Base-by-base conservation (phyloP, 1,140 invertebrate genomes). In the Philotrypesis tridentata region DNA sequence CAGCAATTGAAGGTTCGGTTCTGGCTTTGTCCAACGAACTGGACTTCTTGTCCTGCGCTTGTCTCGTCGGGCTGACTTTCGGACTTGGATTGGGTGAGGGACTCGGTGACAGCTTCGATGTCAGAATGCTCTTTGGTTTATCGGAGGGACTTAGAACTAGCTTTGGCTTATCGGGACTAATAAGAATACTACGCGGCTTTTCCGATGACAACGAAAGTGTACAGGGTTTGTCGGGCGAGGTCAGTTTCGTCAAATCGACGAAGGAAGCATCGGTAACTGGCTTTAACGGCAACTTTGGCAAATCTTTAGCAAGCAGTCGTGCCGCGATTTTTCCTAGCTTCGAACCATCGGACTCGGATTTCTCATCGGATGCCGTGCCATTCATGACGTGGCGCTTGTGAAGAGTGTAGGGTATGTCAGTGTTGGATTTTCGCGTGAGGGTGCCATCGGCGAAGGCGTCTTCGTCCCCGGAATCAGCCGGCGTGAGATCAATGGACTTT, bases 321-420 rank as follows among this genome's bases (percentile, higher is more conserved):
- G 76, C 23, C 0, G 82, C 86, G 6, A 82, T 80, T 79, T 87
- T 88, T 0, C 61, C 29, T 0, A 84, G 85, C 73, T 85, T 91
- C 4, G 82, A 75, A 27, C 82, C 83, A 37, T 92, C 90, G 4
- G 90, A 90, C 23, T 92, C 90, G 0, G 89, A 89, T 80, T 91
- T 92, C 37, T 92, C 91, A 33, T 92, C 82, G 90, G 95, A 94
- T 0, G 95, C 95, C 4, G 95, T 96, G 0, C 95, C 95, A 87
- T 97, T 96, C 94, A 96, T 96, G 9, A 96, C 93, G 86, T 96
- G 96, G 12, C 96, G 92, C 86, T 96, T 97, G 87, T 96, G 96
- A 31, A 97, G 91, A 5, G 95, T 95, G 86, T 97, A 97, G 0
- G 96, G 95, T 87, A 97, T 97, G 84, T 97, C 96, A 78, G 93